Evolutionary conservation across 2,797 vertebrate genomes (phyloP).

Genomic region (Megalops cyprinoides): DNA sequence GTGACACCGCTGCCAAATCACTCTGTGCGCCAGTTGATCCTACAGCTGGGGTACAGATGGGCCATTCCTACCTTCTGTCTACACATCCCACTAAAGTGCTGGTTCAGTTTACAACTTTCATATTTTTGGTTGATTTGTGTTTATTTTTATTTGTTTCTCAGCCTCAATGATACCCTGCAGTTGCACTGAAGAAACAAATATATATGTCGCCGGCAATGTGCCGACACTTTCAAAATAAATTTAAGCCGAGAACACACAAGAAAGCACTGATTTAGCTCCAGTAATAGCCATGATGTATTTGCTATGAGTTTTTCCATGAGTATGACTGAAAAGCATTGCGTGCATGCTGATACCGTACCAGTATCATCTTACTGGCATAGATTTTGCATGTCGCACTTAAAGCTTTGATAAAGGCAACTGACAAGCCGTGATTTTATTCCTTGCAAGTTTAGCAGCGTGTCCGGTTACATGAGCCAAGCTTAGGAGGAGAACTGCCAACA

Average conservation of each 20-base stretch:
- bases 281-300: neutral
- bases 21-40: neutral
- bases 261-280: neutral
- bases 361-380: neutral
- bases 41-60: neutral
- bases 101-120: constrained; percentile 18
- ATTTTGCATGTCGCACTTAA: too few species aligned
- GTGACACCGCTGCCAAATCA: constrained; percentile 26
- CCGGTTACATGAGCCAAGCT: neutral
- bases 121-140: neutral
- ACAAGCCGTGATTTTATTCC: neutral
- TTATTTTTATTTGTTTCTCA: neutral
- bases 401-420: neutral
- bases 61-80: neutral
- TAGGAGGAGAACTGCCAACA: neutral
- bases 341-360: neutral
- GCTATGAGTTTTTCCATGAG: neutral
- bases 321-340: neutral
- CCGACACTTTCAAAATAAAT: neutral
- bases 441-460: too few species aligned
- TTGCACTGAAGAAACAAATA: neutral
- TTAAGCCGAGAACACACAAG: neutral
- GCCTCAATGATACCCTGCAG: neutral
- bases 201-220: neutral
- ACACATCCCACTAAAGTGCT: neutral